A percentile compares a stretch with the other conserved stretches of the same genome.
Evolutionary conservation across 2,113 vertebrate genomes (phyloP).

Genomic region (Trachemys scripta): DNA sequence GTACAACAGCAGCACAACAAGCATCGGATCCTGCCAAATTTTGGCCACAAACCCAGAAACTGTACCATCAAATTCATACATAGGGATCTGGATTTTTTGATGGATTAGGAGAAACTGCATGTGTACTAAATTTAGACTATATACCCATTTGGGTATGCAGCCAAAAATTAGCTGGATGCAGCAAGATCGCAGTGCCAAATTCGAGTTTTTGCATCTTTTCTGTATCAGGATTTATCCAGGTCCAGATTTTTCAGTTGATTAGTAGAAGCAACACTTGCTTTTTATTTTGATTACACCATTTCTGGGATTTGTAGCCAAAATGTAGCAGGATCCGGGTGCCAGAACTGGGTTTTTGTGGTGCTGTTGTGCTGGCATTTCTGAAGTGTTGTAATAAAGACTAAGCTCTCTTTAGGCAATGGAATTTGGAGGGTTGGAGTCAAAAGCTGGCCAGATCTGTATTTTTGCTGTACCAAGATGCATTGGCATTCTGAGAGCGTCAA

Average conservation of each 20-base stretch:
- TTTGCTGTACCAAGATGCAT: neutral
- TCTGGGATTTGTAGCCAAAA: constrained; percentile 39
- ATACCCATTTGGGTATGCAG: neutral
- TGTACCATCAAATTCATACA: neutral
- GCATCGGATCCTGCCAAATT: neutral
- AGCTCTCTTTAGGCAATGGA: neutral
- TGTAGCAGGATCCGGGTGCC: constrained; percentile 9
- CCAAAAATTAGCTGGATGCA: neutral
- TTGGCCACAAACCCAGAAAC: neutral
- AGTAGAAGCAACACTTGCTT: constrained; percentile 56
- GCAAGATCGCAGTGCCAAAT: neutral
- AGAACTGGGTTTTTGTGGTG: neutral
- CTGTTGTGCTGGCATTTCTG: neutral
- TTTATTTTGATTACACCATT: constrained; percentile 38
- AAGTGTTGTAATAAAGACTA: neutral
- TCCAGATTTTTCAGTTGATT: neutral
- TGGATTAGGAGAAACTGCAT: neutral
- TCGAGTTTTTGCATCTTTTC: neutral
- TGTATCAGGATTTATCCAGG: neutral
- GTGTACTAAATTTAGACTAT: neutral
- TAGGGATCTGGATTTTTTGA: neutral
- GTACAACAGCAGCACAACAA: neutral
- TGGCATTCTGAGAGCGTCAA: neutral
- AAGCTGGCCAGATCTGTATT: neutral
- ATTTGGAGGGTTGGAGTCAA: neutral